Base-by-base conservation (phyloP, 2,113 vertebrate species). In the Vulpes lagopus region DNA sequence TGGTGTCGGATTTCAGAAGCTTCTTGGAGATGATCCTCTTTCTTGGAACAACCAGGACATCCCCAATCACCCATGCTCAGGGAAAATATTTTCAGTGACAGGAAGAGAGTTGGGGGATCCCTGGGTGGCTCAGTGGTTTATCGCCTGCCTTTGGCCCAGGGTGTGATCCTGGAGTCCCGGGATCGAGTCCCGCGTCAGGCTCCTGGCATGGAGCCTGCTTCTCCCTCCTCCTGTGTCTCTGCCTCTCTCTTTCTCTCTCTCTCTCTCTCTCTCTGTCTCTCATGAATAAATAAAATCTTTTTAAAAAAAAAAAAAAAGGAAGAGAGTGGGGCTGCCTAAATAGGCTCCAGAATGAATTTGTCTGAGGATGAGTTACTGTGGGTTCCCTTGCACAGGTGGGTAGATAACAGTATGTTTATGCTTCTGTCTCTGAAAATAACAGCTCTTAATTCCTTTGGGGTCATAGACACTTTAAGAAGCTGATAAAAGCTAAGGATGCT, bases 21-120 rank as follows among this genome's bases (percentile, higher is more conserved):
- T 89, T 88, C 71, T 96, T 81, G 55, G 80, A 92, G 32, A 14
- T 82, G 32, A 92, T 89, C 11, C 12, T 81, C 59, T 97, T 88
- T 91, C 69, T 89, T 76, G 38, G 76, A 27, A 86, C 65, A 71
- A 83, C 30, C 25, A 69, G 27, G 49, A 78, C 23, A 85, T 59
- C 30, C 27, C 80, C 59, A 30, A 73, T 35, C 0, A 2, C 17
- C 14, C 43, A 30, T 64, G 74, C 43, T 27, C 38, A 91, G 53
- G 25, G 85, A 64, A 85, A 86, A 49, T 59, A 71, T 71, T 85
- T 95, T 64, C 64, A 89, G 62, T 64, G 78, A 93, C 51, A 59
- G 35, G 49, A 85, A 96, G 12, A 71, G 30, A 60, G 43, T 43
- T 16, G 62, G 32, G 53, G 43, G 43, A 43, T 43, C 43, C 43